Evolutionary conservation across 1,140 invertebrate genomes (phyloP).

Genomic region (Delia radicum): DNA sequence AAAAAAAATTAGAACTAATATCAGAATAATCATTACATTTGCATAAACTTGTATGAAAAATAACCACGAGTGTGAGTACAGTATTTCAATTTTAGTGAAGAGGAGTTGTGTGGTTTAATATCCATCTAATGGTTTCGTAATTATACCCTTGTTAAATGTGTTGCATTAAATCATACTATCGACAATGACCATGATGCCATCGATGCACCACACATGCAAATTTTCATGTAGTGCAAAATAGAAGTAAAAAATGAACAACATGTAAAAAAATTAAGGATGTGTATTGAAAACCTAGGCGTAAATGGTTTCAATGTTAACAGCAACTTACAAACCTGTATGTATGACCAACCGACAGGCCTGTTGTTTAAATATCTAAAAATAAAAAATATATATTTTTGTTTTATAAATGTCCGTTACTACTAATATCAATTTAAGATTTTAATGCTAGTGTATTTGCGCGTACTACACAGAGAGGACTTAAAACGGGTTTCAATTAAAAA

Average conservation of each 20-base stretch:
- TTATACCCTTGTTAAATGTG: constrained; percentile 36
- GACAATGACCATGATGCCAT: constrained; percentile 10
- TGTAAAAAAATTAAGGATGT: no score
- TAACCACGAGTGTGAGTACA: not conserved
- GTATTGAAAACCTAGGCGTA: not conserved
- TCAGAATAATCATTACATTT: not conserved
- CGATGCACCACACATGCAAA: not conserved
- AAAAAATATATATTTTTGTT: no score
- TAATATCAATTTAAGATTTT: no score
- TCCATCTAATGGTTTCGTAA: constrained; percentile 47
- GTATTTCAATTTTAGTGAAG: not conserved
- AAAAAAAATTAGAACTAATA: not conserved
- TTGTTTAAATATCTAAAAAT: no score
- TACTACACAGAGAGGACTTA: no score
- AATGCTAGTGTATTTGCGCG: no score
- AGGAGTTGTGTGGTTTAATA: constrained; percentile 2
- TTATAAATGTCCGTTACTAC: no score
- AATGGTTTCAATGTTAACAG: not conserved
- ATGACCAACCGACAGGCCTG: not conserved
- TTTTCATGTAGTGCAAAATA: not conserved
- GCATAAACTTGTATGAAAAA: not conserved
- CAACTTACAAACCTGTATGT: not conserved
- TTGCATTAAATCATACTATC: constrained; percentile 33
- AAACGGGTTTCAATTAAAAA: no score
- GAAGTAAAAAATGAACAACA: not conserved